Conservation (phyloP, 2,113 vertebrate species). For the Amia ocellicauda region DNA sequence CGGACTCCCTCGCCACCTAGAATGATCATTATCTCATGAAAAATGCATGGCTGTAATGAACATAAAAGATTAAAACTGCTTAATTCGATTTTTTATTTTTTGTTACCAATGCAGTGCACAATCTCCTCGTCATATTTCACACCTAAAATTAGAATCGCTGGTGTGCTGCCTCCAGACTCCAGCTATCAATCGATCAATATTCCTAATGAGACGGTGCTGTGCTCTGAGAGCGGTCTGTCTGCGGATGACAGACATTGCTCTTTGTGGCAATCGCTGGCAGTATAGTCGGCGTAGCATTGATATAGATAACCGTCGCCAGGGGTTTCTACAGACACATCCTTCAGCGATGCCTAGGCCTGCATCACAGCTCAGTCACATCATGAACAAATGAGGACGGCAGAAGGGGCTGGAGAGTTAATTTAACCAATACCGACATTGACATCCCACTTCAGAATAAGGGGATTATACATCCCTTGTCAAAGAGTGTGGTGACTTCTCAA, state of each 20-base stretch:
- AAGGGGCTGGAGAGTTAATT: too few relatives aligned
- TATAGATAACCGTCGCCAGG: too few relatives aligned
- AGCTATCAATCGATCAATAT: slow-evolving; percentile 8
- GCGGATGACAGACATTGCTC: too few relatives aligned
- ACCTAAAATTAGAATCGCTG: background rate
- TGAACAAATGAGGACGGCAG: too few relatives aligned
- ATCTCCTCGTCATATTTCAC: slow-evolving; percentile 1
- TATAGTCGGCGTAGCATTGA: background rate
- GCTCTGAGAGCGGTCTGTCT: background rate
- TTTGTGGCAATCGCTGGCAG: background rate
- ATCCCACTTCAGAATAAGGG: too few relatives aligned
- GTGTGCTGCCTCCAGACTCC: background rate
- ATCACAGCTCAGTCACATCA: too few relatives aligned
- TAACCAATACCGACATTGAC: too few relatives aligned
- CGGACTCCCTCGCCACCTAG: background rate
- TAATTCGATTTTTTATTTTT: slow-evolving; percentile 11
- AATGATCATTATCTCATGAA: slow-evolving; percentile 11
- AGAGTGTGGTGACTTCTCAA: too few relatives aligned
- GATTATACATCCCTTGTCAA: too few relatives aligned
- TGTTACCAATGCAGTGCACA: background rate
- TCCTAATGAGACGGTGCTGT: slow-evolving; percentile 6
- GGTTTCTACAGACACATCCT: too few relatives aligned
- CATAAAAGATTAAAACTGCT: slow-evolving; percentile 15
- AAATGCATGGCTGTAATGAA: slow-evolving; percentile 7
- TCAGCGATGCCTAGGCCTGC: too few relatives aligned